Percentiles rank a stretch among this genome's conserved stretches.
phyloP scores from a whole-genome alignment of 1,140 invertebrate genomes.

The Propsilocerus akamusi region DNA sequence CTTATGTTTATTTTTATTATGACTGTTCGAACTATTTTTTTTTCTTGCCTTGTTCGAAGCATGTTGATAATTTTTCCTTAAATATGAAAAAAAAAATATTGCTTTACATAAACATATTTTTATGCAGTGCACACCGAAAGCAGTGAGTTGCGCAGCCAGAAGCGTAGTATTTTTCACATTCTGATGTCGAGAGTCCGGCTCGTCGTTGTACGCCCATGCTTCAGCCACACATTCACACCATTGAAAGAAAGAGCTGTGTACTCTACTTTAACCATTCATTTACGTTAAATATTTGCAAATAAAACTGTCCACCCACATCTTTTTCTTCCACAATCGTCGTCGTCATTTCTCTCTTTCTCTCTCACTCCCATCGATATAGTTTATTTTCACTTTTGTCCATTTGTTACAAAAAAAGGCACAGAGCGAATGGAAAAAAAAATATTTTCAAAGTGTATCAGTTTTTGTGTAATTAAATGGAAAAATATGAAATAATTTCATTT shows the following conservation, averaged over 20 bases:
- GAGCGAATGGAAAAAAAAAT: no score
- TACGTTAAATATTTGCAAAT: constrained; percentile 1
- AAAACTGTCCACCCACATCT: background rate
- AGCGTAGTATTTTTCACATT: background rate
- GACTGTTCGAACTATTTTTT: background rate
- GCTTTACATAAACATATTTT: background rate
- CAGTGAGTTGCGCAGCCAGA: background rate
- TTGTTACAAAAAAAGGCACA: no score
- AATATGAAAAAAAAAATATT: background rate
- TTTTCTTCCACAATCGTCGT: no score
- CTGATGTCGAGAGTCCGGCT: background rate
- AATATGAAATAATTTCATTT: no score
- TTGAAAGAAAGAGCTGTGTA: background rate
- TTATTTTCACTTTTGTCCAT: constrained; percentile 1
- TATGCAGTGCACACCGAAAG: no score
- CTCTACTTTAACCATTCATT: background rate
- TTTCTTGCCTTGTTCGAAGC: background rate
- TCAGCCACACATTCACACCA: background rate
- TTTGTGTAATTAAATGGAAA: no score
- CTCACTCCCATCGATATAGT: background rate
- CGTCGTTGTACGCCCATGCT: constrained; percentile 1
- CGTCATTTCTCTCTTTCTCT: background rate
- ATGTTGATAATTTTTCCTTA: background rate
- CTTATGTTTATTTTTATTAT: background rate
- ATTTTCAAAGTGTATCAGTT: no score